Conservation (phyloP, 1,140 invertebrate genomes). For the Camponotus vicinus region DNA sequence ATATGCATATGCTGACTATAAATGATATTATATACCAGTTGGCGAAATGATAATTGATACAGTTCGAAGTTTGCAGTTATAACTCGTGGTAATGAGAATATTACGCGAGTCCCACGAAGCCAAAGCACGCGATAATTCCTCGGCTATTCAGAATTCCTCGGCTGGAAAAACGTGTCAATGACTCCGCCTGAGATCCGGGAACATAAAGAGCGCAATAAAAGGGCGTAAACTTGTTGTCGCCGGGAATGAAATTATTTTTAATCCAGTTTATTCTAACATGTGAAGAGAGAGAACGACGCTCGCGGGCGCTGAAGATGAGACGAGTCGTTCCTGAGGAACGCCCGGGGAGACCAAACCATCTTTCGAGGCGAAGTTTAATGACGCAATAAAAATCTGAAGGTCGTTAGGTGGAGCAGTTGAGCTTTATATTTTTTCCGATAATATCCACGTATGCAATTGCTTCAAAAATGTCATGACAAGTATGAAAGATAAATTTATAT, state of each 20-base stretch:
- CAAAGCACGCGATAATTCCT: conserved; percentile 48
- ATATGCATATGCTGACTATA: not conserved
- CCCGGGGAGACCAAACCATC: conserved; percentile 71
- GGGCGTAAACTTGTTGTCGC: conserved; percentile 38
- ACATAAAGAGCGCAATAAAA: conserved; percentile 39
- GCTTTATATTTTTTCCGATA: conserved; percentile 78
- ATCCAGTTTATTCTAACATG: conserved; percentile 75
- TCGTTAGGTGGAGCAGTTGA: conserved; percentile 76
- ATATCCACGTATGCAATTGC: conserved; percentile 75
- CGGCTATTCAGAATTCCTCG: conserved; percentile 40
- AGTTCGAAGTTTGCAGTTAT: not conserved
- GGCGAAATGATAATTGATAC: not conserved
- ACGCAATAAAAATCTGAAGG: conserved; percentile 81
- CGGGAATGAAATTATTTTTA: conserved; percentile 71
- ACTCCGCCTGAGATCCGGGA: conserved; percentile 25
- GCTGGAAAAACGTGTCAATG: conserved; percentile 51
- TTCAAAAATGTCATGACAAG: conserved; percentile 65
- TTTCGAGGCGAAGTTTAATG: conserved; percentile 80
- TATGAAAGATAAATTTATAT: conserved; percentile 4
- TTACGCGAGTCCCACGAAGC: conserved; percentile 43
- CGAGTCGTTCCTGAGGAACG: conserved; percentile 41
- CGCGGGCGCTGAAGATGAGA: conserved; percentile 35
- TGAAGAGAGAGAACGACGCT: conserved; percentile 30
- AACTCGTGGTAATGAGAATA: conserved; percentile 2
- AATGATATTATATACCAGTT: not conserved